A percentile compares a stretch with the other conserved stretches of the same genome.
Conservation (phyloP, 2,113 vertebrate species). For the Onychostoma macrolepis region DNA sequence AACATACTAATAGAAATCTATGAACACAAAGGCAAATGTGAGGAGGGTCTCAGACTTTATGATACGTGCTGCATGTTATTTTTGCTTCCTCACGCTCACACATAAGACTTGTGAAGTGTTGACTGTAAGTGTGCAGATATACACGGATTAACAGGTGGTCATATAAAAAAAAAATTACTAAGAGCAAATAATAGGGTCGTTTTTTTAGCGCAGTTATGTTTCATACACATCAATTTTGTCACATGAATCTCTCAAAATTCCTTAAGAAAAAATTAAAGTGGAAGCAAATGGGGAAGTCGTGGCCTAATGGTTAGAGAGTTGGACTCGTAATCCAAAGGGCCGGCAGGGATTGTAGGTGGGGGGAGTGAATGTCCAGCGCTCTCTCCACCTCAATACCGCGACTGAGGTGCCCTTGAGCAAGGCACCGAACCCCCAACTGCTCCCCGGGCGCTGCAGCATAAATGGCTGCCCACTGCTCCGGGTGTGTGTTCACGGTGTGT, state of each 20-base stretch:
- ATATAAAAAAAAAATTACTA: background rate
- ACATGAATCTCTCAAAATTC: background rate
- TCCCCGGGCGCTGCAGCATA: too few relatives aligned
- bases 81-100: background rate
- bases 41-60: background rate
- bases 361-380: too few relatives aligned
- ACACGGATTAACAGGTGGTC: background rate
- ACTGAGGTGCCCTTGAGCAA: too few relatives aligned
- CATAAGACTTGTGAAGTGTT: background rate
- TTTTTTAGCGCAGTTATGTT: background rate
- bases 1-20: background rate
- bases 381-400: too few relatives aligned
- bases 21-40: slow-evolving; percentile 9
- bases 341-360: too few relatives aligned
- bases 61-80: background rate
- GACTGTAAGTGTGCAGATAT: slow-evolving; percentile 5
- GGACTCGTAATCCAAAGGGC: too few relatives aligned
- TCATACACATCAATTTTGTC: background rate
- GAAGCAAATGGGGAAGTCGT: too few relatives aligned
- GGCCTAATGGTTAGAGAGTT: too few relatives aligned
- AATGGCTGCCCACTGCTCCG: too few relatives aligned
- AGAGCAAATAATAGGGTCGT: background rate
- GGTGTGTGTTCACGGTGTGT: too few relatives aligned
- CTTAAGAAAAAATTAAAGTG: background rate
- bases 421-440: too few relatives aligned